Evolutionary conservation across 2,888 invertebrate species (phyloP), one percentile per base, ranked within the genome.

Genomic region (Hypomecis atomaria): DNA sequence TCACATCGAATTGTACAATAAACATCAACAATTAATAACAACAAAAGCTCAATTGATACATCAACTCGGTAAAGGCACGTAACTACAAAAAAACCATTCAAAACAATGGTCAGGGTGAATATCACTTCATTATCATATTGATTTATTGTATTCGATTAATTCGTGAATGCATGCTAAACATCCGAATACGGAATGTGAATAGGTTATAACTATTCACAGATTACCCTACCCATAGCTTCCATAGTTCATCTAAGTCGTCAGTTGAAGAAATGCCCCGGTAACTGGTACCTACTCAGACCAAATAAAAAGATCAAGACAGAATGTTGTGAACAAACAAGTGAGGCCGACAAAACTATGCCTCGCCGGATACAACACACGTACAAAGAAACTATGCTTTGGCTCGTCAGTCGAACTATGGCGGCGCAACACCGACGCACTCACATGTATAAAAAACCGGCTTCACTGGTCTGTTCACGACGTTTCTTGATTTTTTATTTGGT

Each of bases 1-100:
- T 66, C 45, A 50, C 59, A 59, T 23, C 23, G 3, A 52, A 48
- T 49, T 58, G 37, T 49, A 49, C 66, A 75, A 74, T 65, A 73
- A 71, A 75, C 70, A 62, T 66, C 71, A 81, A 82, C 76, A 77
- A 78, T 71, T 71, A 78, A 23, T 23, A 23, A 78, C 75, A 78
- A 77, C 74, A 75, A 74, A 78, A 60, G 67, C 59, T 57, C 40
- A 68, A 52, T 60, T 52, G 40, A 70, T 59, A 66, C 60, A 69
- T 71, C 62, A 78, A 79, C 76, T 70, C 75, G 65, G 71, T 78
- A 82, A 84, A 86, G 84, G 84, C 85, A 86, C 84, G 69, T 71
- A 80, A 79, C 76, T 76, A 78, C 48, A 63, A 63, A 59, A 8
- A 54, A 62, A 45, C 53, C 62, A 60, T 62, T 60, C 71, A 78